Base-by-base conservation (phyloP, 2,113 vertebrate genomes). In the Myotis brandtii region DNA sequence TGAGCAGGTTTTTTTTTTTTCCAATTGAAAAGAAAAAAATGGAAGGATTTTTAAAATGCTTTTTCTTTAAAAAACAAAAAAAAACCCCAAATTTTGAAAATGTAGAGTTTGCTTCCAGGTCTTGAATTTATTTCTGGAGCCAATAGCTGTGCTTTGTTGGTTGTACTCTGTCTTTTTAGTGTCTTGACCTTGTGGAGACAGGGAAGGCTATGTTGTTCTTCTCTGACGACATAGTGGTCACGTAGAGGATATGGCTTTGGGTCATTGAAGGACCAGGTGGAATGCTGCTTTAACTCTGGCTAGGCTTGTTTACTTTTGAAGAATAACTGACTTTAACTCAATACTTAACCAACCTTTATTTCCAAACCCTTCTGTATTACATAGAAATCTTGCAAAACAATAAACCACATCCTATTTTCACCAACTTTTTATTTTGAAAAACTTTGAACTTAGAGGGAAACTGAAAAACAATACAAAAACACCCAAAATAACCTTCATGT, bases 201-300 rank as follows among this genome's bases (percentile, higher is more conserved):
- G 88, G 84, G 83, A 85, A 80, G 40, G 17, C 54, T 94, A 21
- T 54, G 34, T 54, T 96, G 91, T 94, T 96, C 54, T 52, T 77
- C 30, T 66, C 77, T 91, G 70, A 85, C 0, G 70, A 90, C 54
- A 92, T 18, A 34, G 40, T 64, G 70, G 87, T 93, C 46, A 46
- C 7, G 5, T 0, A 64, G 32, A 83, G 64, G 48, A 9, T 80
- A 21, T 62, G 48, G 54, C 75, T 83, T 86, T 67, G 34, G 62
- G 43, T 69, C 88, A 83, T 32, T 16, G 50, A 50, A 93, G 12
- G 34, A 48, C 34, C 25, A 30, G 62, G 37, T 54, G 27, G 70
- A 86, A 85, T 88, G 79, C 25, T 92, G 32, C 66, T 85, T 86
- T 86, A 75, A 43, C 14, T 90, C n/a, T 76, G 32, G 11, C 43